These are phyloP conservation scores for Podilymbus podiceps DNA, from an alignment of 2,113 vertebrate species.

Conservation along the genomic window DNA sequence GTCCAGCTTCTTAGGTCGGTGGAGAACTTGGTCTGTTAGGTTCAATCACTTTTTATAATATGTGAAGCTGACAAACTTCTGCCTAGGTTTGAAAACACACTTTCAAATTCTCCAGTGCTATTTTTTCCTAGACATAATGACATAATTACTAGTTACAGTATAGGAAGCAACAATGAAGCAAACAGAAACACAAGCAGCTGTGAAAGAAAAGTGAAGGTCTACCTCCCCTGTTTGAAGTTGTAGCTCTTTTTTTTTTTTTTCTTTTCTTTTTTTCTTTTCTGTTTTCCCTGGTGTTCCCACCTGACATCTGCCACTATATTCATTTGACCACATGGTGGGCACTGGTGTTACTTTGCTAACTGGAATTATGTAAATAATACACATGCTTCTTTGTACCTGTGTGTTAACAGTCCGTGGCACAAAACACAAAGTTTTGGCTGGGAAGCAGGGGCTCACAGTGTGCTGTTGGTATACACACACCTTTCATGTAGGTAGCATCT, in stretches of 20 bases:
- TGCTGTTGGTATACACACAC: not conserved
- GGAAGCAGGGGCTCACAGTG: rapidly evolving
- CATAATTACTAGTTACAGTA: constrained; percentile 4
- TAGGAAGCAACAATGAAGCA: not conserved
- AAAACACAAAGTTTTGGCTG: not conserved
- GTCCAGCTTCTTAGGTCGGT: not conserved
- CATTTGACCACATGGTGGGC: not conserved
- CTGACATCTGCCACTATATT: not conserved
- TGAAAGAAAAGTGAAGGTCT: not conserved
- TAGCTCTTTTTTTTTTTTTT: too few relatives aligned
- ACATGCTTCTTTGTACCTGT: rapidly evolving
- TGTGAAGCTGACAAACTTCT: not conserved
- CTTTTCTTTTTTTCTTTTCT: rapidly evolving
- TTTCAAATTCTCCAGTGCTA: not conserved
- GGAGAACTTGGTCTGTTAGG: not conserved
- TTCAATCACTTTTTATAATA: not conserved
- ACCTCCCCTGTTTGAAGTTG: not conserved
- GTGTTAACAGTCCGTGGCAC: not conserved
- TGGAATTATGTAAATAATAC: not conserved
- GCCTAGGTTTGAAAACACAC: not conserved
- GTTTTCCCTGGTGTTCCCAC: not conserved
- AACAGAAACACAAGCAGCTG: not conserved
- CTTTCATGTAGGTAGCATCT: not conserved
- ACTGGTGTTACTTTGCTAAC: not conserved
- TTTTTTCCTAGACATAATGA: constrained; percentile 40